Base-by-base conservation (phyloP, 2,888 invertebrate genomes). In the Microplitis manilae region DNA sequence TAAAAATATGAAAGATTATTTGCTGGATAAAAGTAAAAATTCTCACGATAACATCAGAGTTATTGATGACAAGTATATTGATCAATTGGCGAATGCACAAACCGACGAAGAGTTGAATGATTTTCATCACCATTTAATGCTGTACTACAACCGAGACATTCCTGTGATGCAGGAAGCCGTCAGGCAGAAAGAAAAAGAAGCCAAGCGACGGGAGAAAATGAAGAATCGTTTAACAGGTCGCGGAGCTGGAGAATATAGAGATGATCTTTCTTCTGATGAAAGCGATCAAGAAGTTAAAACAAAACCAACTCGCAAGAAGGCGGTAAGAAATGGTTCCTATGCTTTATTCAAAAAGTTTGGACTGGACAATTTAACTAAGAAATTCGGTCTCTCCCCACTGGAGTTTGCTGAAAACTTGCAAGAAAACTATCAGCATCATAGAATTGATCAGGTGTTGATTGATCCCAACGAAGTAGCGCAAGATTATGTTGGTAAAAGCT, bases 351-450 rank as follows among this genome's bases (percentile, higher is more conserved):
- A 94, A 73, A 95, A 95, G 88, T 96, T 96, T 2, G 97, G 97
- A 38, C 92, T 98, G 9, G 96, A 94, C 85, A 94, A 94, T 0
- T 92, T 98, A 65, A 96, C 96, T 2, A 96, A 95, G 88, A 95
- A 95, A 87, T 99, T 98, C 90, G 99, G 99, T 79, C 91, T 99
- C 73, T 94, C 95, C 0, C 97, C 99, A 0, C 97, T 97, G 87
- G 95, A 98, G 90, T 98, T 97, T 90, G 98, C 97, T 0, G 98
- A 98, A 91, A 99, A 99, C 91, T 92, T 99, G 6, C 93, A 97
- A 1, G 98, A 98, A 87, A 97, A 97, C 89, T 98, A 98, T 90
- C 97, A 97, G 89, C 92, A 97, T 9, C 96, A 98, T 88, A 98
- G 98, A 87, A 97, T 98, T 1, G 97, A 98, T 71, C 98, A 98